Percentiles rank a stretch among this genome's conserved stretches.
phyloP scores from a whole-genome alignment of 2,888 invertebrate species.

The Podabrus alpinus region DNA sequence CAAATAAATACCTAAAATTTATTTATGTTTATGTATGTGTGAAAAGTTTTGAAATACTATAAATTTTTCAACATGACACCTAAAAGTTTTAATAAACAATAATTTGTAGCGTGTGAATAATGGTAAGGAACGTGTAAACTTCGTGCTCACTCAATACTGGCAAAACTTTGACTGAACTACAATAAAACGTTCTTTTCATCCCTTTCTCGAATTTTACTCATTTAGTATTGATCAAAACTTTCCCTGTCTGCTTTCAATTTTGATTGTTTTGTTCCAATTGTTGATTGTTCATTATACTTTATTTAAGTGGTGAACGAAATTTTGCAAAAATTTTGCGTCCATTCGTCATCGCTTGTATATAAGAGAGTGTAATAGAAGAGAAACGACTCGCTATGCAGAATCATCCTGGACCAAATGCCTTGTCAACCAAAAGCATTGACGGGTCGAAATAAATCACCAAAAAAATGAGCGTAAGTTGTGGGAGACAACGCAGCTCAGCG shows the following conservation, averaged over 20 bases:
- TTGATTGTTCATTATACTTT: constrained; percentile 24
- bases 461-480: too few relatives aligned
- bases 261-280: constrained; percentile 31
- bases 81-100: constrained; percentile 7
- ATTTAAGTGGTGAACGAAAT: constrained; percentile 1
- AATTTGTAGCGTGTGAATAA: constrained; percentile 19
- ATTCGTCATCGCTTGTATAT: too few relatives aligned
- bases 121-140: constrained; percentile 23
- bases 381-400: too few relatives aligned
- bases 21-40: neutral
- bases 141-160: constrained; percentile 40
- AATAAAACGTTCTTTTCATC: constrained; percentile 42
- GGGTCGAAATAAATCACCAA: too few relatives aligned
- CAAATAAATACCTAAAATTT: neutral
- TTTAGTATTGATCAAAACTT: constrained; percentile 55
- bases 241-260: constrained; percentile 47
- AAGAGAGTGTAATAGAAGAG: too few relatives aligned
- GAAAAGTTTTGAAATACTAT: neutral
- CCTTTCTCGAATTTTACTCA: constrained; percentile 48
- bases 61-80: constrained; percentile 1
- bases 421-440: too few relatives aligned
- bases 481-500: too few relatives aligned
- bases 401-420: too few relatives aligned
- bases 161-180: constrained; percentile 50
- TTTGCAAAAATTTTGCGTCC: constrained; percentile 10